Base-by-base conservation (phyloP, 2,113 vertebrate species). In the Erpornis zantholeuca region DNA sequence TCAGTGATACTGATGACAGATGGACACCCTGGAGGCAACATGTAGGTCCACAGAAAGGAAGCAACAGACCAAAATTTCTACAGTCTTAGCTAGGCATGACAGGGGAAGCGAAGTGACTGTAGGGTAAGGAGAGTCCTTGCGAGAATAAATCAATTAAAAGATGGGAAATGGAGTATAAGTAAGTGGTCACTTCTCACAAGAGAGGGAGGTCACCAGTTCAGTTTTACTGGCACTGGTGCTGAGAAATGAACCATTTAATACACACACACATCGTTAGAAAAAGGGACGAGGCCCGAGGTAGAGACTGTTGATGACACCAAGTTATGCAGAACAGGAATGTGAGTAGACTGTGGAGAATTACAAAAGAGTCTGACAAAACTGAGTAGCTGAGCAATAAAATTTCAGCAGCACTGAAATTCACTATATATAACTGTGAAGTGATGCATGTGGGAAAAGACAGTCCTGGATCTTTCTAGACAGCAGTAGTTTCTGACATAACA, bases 341-440 rank as follows among this genome's bases (percentile, higher is more conserved):
- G 59, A 88, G 59, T 57, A 88, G 85, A 59, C 25, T 68, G 27
- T 9, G 50, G 59, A 86, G 33, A 80, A 59, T 61, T 86, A 57
- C 59, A 76, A 27, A 79, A 49, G 36, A 29, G 24, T 44, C 27
- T 0, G 0, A 68, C 0, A 2, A 88, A 44, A 61, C 8, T 4
- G 40, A 94, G 36, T 27, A 47, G 27, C 38, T 75, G 42, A 64
- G 76, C 59, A 63, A 45, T 44, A 82, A 70, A 38, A 38, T 38
- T 22, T 45, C 20, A 86, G 53, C 71, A 88, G 76, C 38, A 38
- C 59, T 92, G 90, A 92, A 94, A 82, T 85, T 85, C 66, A 72
- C 65, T 63, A 57, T 50, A 23, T 38, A 0, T 61, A 69, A 57
- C 64, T n/a, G 38, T 45, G 36, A 87, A 91, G 31, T 40, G 40